Conservation (phyloP, 2,113 vertebrate genomes). For the Phaethornis superciliosus region DNA sequence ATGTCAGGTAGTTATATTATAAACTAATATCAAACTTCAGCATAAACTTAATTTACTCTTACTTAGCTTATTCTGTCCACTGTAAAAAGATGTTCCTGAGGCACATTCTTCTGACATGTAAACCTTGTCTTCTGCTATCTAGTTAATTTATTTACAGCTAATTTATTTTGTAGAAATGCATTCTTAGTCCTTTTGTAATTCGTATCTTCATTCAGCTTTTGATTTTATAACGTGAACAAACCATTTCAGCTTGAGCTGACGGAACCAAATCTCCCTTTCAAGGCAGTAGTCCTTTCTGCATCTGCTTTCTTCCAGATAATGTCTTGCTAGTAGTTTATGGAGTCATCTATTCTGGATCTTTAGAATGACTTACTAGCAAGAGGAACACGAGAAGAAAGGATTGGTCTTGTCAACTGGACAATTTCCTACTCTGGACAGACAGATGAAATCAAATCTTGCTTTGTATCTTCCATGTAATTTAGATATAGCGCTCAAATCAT, state of each 20-base stretch:
- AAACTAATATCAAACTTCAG: background rate
- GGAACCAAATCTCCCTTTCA: background rate
- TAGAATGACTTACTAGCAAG: background rate
- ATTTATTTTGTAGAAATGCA: background rate
- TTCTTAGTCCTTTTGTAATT: background rate
- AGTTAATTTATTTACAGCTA: background rate
- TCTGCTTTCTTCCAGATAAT: background rate
- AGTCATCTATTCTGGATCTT: background rate
- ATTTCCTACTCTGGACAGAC: background rate
- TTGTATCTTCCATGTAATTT: background rate
- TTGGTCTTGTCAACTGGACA: rapidly evolving
- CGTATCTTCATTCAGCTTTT: background rate
- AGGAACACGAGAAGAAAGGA: background rate
- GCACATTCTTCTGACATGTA: background rate
- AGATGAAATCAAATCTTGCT: background rate
- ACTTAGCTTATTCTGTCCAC: background rate
- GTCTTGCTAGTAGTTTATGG: background rate
- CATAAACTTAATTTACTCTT: background rate
- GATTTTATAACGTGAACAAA: background rate
- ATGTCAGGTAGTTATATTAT: background rate
- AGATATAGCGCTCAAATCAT: background rate
- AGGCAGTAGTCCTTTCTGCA: background rate
- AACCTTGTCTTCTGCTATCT: background rate
- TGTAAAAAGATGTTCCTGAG: background rate
- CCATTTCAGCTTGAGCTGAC: background rate